Evolutionary conservation across 1,140 invertebrate genomes (phyloP), one percentile per base, ranked within the genome.

Genomic region (Zaprionus inermis): DNA sequence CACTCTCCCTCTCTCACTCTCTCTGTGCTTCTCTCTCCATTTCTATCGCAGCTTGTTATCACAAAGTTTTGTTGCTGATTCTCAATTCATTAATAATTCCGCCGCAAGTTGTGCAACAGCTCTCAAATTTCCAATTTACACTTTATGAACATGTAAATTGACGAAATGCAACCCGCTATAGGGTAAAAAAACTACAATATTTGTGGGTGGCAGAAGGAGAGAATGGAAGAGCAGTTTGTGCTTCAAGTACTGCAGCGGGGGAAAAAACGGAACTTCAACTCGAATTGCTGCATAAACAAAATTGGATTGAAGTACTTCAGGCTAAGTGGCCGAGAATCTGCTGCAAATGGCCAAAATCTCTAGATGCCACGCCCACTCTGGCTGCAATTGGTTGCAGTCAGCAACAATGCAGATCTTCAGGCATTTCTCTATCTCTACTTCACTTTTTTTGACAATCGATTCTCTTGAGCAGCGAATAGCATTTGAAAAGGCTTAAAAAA

Each of bases 121-220:
- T 72, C 74, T 72, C 69, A 77, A 73, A 73, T 72, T 63, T 77
- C 63, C 69, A 77, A 77, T 77, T 77, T 77, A 73, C 74, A 77
- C 74, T 77, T 77, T 68, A 72, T 72, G 70, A 77, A 77, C 70
- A 73, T 73, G 63, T 44, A 72, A 76, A 76, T 76, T 76, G 74
- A 76, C 72, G 63, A 71, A 28, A 12, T 28, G 51, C 60, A 52
- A 63, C 36, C 20, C 10, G n/a, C 32, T 34, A 46, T 12, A 3
- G 11, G 55, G 36, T 63, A 5, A 7, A 51, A 46, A 57, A 20
- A 59, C n/a, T 9, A 16, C 22, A 51, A 34, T 24, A 36, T 32
- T 4, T 57, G 41, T 22, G 32, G 32, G n/a, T 16, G 16, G 24
- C 20, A 55, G 58, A 51, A 51, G 34, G 16, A 9, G 16, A 18